Conservation (phyloP, 2,888 invertebrate genomes). For the Lepetodrilus schrolli region DNA sequence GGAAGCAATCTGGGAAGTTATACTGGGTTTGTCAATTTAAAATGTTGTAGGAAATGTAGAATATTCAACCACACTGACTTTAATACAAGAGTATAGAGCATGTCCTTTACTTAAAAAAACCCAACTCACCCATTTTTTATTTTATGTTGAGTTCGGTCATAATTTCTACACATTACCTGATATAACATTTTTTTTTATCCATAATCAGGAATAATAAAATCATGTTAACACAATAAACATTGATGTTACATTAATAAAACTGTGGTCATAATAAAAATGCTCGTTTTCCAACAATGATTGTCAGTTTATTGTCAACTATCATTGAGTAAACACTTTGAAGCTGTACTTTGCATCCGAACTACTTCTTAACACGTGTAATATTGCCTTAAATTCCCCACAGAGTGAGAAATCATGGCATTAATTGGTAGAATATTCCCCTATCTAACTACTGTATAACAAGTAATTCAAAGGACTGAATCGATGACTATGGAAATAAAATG, state of each 20-base stretch:
- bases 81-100: no score
- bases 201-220: neutral
- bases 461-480: neutral
- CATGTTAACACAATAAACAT: neutral
- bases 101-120: no score
- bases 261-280: neutral
- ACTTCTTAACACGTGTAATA: neutral
- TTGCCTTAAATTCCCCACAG: neutral
- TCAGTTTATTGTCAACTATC: neutral
- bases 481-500: neutral
- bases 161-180: no score
- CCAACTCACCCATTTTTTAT: no score
- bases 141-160: no score
- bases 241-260: no score
- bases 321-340: constrained; percentile 15
- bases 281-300: neutral
- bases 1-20: neutral
- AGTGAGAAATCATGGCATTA: neutral
- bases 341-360: neutral
- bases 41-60: no score
- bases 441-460: constrained; percentile 7
- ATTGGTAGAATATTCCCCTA: neutral
- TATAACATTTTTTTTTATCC: no score
- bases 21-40: no score
- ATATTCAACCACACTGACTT: no score